These are phyloP conservation scores for Diuraphis noxia DNA, from an alignment of 1,140 invertebrate genomes.

Conservation along the genomic window DNA sequence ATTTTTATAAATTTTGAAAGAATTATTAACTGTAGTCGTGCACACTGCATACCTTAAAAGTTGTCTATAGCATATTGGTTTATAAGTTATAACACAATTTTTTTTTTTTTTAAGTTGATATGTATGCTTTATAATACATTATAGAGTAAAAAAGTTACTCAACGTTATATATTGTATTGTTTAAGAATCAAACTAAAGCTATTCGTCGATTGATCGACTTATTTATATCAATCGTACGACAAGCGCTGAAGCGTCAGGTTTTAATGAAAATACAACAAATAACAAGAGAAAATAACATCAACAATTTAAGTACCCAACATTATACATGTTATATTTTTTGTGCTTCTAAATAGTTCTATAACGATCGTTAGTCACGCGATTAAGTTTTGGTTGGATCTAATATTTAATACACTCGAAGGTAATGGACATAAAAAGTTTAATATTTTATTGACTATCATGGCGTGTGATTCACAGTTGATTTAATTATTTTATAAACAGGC, in stretches of 20 bases:
- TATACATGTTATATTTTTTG: not conserved
- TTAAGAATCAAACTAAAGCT: no score
- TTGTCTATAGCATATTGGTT: no score
- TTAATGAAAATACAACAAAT: not conserved
- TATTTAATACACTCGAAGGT: constrained; percentile 12
- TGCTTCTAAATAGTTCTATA: not conserved
- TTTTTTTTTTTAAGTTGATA: no score
- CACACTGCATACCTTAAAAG: no score
- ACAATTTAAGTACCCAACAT: not conserved
- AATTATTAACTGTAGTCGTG: no score
- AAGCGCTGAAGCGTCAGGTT: not conserved
- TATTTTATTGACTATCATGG: not conserved
- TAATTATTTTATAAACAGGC: not conserved
- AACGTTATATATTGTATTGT: no score
- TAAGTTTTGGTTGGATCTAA: not conserved
- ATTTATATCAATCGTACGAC: no score
- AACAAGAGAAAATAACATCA: not conserved
- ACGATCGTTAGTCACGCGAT: not conserved
- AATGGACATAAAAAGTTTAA: not conserved
- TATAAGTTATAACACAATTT: no score
- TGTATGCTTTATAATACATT: no score
- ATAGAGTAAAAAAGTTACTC: no score
- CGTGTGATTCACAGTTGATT: not conserved
- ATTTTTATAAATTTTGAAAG: no score
- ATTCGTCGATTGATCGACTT: no score